phyloP scores from a whole-genome alignment of 2,797 vertebrate species.

The Diglossa cyanea region DNA sequence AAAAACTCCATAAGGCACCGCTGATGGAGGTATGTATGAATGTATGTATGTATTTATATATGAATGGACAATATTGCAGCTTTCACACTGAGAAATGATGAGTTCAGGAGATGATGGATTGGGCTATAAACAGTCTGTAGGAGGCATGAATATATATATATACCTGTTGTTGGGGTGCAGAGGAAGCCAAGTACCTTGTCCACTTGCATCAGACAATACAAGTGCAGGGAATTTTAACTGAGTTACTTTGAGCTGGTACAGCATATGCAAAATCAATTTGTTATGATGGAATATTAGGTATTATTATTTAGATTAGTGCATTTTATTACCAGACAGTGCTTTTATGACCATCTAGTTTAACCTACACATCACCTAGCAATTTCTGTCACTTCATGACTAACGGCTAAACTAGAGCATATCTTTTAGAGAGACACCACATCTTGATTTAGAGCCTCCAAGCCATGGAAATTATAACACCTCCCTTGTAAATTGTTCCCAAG shows the following conservation, averaged over 20 bases:
- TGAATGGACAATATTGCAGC: not conserved
- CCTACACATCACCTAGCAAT: not conserved
- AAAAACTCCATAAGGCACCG: not conserved
- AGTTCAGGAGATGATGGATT: not conserved
- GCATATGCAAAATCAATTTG: not conserved
- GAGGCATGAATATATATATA: not conserved
- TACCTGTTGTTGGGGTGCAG: not conserved
- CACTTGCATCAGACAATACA: not conserved
- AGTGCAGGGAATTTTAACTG: not conserved
- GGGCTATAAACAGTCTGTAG: not conserved
- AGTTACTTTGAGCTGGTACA: not conserved
- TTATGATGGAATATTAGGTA: not conserved
- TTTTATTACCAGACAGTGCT: not conserved
- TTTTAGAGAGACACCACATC: not conserved
- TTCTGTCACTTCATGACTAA: not conserved
- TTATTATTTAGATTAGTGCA: slow-evolving; percentile 12
- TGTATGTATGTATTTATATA: not conserved
- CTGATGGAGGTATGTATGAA: not conserved
- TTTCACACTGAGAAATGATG: not conserved
- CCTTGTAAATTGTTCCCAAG: slow-evolving; percentile 12
- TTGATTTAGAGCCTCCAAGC: slow-evolving; percentile 33
- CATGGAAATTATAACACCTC: slow-evolving; percentile 24
- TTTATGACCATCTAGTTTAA: not conserved
- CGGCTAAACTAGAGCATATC: not conserved
- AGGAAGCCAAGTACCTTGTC: not conserved